Evolutionary conservation across 2,113 vertebrate genomes (phyloP), one percentile per base, ranked within the genome.

Genomic region (Aegotheles bennettii): DNA sequence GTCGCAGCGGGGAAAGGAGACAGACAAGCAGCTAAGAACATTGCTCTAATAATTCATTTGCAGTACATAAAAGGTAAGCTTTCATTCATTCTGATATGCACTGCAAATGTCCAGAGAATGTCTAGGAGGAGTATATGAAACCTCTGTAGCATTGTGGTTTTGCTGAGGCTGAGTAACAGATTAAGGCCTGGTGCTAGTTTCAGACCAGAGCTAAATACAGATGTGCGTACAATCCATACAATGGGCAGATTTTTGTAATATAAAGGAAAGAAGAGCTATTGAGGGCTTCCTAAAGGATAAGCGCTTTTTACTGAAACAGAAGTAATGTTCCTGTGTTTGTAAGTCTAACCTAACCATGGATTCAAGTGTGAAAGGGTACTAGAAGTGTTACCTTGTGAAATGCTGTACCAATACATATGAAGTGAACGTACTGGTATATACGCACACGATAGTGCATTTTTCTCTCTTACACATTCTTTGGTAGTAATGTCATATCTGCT

Each of bases 391-490:
- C 29, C 19, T 80, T 64, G 36, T 13, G 43, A 26, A 48, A 21
- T 8, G 4, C 17, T 61, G 8, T 45, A 25, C 11, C 7, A 67
- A 6, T 8, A 9, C 11, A 4, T 2, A 5, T 13, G 25, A 63
- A 63, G 4, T 31, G 51, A 90, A 71, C 0, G 0, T 45, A 24
- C 16, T 26, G 14, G 21, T 54, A 33, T 25, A 35, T 11, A 38
- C 8, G 14, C 4, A 29, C 1, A 1, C 0, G 2, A 24, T 13
- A 5, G 31, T 59, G 25, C 3, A 14, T 75, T 71, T 71, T 69
- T 80, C 26, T 29, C 31, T 87, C 42, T 68, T 73, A 33, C 5
- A 2, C 16, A 1, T 23, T 50, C 10, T 64, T 68, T 38, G 11
- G 23, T 40, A 53, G n/a, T 54, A 29, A 4, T 18, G 3, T 25